Evolutionary conservation across 64 coral and sea anemone species (phyloP).

Genomic region (Exaiptasia diaphana): DNA sequence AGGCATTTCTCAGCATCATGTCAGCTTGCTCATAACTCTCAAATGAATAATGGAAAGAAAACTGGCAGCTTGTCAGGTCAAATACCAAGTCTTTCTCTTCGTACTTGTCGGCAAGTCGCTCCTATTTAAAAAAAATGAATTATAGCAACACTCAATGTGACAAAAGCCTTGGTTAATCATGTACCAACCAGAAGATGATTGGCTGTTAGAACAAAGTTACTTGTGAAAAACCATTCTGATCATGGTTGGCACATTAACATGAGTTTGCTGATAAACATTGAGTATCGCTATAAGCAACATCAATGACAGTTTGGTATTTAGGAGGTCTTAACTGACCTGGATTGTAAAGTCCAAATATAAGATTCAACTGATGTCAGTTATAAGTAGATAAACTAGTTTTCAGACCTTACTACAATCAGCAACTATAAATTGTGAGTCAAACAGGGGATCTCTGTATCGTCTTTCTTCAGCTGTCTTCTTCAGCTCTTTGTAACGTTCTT

Average conservation of each 20-base stretch:
- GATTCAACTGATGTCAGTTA: no score
- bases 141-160: neutral
- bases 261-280: no score
- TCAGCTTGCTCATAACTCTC: slow-evolving; percentile 96
- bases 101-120: slow-evolving; percentile 69
- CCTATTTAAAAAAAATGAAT: slow-evolving; percentile 33
- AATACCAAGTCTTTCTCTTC: slow-evolving; percentile 67
- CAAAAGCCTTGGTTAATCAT: neutral
- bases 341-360: no score
- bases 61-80: slow-evolving; percentile 95
- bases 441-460: slow-evolving; percentile 78
- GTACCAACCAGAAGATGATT: no score
- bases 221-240: no score
- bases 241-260: no score
- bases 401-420: slow-evolving; percentile 90
- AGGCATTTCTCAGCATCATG: slow-evolving; percentile 95
- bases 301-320: no score
- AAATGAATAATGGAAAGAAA: slow-evolving; percentile 96
- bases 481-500: slow-evolving; percentile 82
- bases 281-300: no score
- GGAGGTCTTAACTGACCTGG: no score
- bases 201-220: no score
- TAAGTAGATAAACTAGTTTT: no score
- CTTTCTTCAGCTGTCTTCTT: slow-evolving; percentile 63
- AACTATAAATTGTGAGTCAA: slow-evolving; percentile 84